Conservation (phyloP, 2,888 invertebrate species). For the Dynastes tityus region DNA sequence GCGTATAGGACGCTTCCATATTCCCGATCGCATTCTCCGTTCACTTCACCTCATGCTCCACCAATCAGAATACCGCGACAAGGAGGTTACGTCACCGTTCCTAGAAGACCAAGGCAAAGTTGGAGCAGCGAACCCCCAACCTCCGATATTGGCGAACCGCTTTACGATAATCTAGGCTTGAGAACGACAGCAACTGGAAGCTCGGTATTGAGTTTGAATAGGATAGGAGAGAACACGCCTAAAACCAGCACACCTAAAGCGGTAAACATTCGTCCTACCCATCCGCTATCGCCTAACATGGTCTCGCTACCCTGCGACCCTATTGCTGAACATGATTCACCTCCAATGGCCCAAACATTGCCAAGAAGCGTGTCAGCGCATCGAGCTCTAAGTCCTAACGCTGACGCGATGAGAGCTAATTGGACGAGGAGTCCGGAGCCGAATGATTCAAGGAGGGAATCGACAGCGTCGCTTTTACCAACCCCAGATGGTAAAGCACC, state of each 20-base stretch:
- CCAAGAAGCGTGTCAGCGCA: conserved; percentile 64
- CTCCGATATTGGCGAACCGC: conserved; percentile 79
- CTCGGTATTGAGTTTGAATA: conserved; percentile 84
- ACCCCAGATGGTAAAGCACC: conserved; percentile 61
- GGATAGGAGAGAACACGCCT: conserved; percentile 73
- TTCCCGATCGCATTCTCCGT: conserved; percentile 85
- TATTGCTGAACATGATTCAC: conserved; percentile 73
- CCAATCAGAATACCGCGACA: conserved; percentile 74
- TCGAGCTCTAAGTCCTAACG: conserved; percentile 70
- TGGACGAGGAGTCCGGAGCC: conserved; percentile 71
- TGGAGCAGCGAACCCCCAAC: conserved; percentile 82
- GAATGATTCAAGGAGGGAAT: conserved; percentile 63
- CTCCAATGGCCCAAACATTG: conserved; percentile 70
- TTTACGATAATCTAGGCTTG: conserved; percentile 89
- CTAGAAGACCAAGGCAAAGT: conserved; percentile 86
- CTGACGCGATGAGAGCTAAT: conserved; percentile 66
- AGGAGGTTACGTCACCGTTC: conserved; percentile 88
- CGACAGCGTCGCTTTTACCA: conserved; percentile 61
- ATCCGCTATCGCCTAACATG: conserved; percentile 71
- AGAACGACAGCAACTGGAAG: conserved; percentile 92
- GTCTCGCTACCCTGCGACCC: conserved; percentile 69
- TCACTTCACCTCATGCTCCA: conserved; percentile 76
- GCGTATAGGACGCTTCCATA: conserved; percentile 87
- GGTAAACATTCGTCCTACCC: conserved; percentile 72
- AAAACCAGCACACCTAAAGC: conserved; percentile 70